Percentiles rank a stretch among this genome's conserved stretches.
phyloP scores from a whole-genome alignment of 1,140 invertebrate species.

The Papilio machaon region DNA sequence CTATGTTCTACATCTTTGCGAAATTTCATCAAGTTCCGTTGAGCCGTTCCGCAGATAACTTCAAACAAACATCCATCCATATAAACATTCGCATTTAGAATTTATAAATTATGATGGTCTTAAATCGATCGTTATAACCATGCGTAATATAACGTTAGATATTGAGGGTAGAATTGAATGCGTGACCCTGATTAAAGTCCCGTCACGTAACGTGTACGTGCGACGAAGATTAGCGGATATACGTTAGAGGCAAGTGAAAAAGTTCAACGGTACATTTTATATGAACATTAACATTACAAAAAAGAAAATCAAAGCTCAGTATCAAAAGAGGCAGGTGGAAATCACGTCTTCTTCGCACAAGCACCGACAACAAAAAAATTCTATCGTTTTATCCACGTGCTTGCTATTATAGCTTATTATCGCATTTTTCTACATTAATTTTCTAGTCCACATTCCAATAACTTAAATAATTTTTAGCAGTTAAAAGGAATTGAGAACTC shows the following conservation, averaged over 20 bases:
- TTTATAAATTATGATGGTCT: background rate
- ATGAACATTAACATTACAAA: background rate
- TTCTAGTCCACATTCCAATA: background rate
- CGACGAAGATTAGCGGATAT: conserved; percentile 1
- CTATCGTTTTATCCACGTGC: too few species aligned
- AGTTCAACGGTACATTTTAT: background rate
- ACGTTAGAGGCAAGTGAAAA: background rate
- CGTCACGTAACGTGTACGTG: background rate
- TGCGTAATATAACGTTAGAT: background rate
- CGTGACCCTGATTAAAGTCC: background rate
- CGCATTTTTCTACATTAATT: too few species aligned
- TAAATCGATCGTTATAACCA: background rate
- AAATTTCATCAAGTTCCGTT: too few species aligned
- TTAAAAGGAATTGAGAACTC: too few species aligned
- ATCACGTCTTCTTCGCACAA: background rate
- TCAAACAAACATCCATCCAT: background rate
- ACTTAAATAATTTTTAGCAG: background rate
- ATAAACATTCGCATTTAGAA: background rate
- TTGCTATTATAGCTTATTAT: too few species aligned
- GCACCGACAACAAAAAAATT: background rate
- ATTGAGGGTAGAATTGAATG: background rate
- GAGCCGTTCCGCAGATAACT: too few species aligned
- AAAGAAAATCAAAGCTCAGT: background rate
- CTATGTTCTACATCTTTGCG: too few species aligned
- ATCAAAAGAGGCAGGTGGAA: background rate